A percentile compares a stretch with the other conserved stretches of the same genome.
Evolutionary conservation across 2,797 vertebrate genomes (phyloP).

Genomic region (Sebastes hopkinsi): DNA sequence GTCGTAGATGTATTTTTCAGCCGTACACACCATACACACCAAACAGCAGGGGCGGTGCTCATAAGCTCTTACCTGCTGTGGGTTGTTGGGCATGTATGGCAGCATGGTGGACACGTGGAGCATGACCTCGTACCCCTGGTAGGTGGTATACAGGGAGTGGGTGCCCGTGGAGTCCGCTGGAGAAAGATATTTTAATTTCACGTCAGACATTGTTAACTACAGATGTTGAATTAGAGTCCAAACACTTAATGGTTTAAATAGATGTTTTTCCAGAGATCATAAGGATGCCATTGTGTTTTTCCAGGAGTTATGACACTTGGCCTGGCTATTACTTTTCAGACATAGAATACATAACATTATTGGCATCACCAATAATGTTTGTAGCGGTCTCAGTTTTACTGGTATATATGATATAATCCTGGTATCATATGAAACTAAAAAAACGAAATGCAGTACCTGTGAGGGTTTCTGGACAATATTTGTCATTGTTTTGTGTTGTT

Average conservation of each 20-base stretch:
- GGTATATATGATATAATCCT: too few species aligned
- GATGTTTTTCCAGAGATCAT: background rate
- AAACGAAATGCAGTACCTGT: too few species aligned
- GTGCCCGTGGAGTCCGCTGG: conserved; percentile 95
- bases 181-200: conserved; percentile 19
- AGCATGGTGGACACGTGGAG: conserved; percentile 98
- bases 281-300: too few species aligned
- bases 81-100: conserved; percentile 95
- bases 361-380: too few species aligned
- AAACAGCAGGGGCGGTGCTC: background rate
- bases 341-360: too few species aligned
- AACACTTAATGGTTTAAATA: background rate
- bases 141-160: conserved; percentile 94
- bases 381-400: too few species aligned
- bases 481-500: too few species aligned
- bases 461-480: too few species aligned
- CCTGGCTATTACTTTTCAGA: too few species aligned
- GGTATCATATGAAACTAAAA: too few species aligned
- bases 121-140: conserved; percentile 97
- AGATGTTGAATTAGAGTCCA: background rate
- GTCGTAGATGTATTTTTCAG: background rate
- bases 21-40: background rate
- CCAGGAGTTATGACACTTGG: too few species aligned
- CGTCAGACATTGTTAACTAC: background rate
- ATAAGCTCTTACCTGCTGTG: conserved; percentile 88